Percentiles rank a stretch among this genome's conserved stretches.
Conservation (phyloP, 2,888 invertebrate genomes). For the Orthonychiurus folsomi region DNA sequence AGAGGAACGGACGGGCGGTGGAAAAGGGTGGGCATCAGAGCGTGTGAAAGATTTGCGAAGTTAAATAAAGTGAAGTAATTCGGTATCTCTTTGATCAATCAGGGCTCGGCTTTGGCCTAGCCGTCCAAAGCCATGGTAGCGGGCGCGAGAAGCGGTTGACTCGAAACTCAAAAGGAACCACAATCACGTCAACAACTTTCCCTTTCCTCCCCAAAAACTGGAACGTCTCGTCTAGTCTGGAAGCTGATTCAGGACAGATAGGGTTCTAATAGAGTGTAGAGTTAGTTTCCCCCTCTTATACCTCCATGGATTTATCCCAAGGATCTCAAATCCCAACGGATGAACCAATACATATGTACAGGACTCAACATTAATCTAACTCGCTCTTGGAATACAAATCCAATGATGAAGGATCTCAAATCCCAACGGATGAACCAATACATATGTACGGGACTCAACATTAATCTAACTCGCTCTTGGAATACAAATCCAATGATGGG, state of each 20-base stretch:
- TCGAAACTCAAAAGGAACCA: slow-evolving; percentile 19
- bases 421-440: too few species aligned
- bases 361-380: not conserved
- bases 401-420: too few species aligned
- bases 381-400: too few species aligned
- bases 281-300: too few species aligned
- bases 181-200: slow-evolving; percentile 22
- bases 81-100: slow-evolving; percentile 28
- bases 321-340: too few species aligned
- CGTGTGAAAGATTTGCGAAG: not conserved
- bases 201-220: slow-evolving; percentile 14
- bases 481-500: too few species aligned
- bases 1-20: not conserved
- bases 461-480: not conserved
- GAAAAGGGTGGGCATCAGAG: not conserved
- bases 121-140: not conserved
- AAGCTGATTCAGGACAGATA: slow-evolving; percentile 9
- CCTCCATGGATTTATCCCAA: too few species aligned
- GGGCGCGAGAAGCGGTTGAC: slow-evolving; percentile 20
- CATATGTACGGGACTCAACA: not conserved
- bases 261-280: too few species aligned
- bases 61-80: not conserved
- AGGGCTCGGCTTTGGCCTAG: slow-evolving; percentile 11
- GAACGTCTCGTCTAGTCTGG: slow-evolving; percentile 10
- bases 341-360: slow-evolving; percentile 3